Base-by-base conservation (phyloP, 1,140 invertebrate species). In the Augochlora pura region DNA sequence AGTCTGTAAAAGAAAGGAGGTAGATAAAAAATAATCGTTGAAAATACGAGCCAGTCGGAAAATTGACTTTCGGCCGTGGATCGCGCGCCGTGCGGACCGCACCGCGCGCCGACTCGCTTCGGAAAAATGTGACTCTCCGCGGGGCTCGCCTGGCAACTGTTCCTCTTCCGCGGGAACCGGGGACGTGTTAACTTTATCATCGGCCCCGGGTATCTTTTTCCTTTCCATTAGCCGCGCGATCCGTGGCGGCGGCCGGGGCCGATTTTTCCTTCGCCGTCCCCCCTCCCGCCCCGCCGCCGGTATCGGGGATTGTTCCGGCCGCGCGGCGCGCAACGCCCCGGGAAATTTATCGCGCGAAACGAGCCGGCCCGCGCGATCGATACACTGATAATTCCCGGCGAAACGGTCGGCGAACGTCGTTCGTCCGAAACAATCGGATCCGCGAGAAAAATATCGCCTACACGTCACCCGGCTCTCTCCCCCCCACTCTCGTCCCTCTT, bases 161-260 rank as follows among this genome's bases (percentile, higher is more conserved):
- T n/a, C 21, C 9, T 9, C n/a, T 32, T 32, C 32, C 32, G 32
- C 21, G n/a, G 21, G 25, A 64, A 39, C 59, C 52, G 72, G 16
- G 57, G 10, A 39, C 63, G 64, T 54, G 71, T 74, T 80, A 80
- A 67, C 77, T 80, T 73, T 80, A 80, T 80, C 71, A 74, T 80
- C 54, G 32, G 32, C 70, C 18, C 70, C 18, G 39, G 63, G 70
- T 80, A 80, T 74, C 63, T 74, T 67, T 73, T 59, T 74, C 70
- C 70, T 67, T 76, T 69, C 67, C 76, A 70, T 77, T 71, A 70
- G 23, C 10, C 21, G 62, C 3, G 38, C 52, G 63, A 32, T 14
- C 38, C 9, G 18, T n/a, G 3, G 39, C 14, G 21, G 21, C 18
- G 21, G 21, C 54, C 18, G 21, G 5, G 54, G 54, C 16, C 65